These are phyloP conservation scores for Calyptomena viridis DNA, from an alignment of 2,113 vertebrate genomes.

Conservation along the genomic window DNA sequence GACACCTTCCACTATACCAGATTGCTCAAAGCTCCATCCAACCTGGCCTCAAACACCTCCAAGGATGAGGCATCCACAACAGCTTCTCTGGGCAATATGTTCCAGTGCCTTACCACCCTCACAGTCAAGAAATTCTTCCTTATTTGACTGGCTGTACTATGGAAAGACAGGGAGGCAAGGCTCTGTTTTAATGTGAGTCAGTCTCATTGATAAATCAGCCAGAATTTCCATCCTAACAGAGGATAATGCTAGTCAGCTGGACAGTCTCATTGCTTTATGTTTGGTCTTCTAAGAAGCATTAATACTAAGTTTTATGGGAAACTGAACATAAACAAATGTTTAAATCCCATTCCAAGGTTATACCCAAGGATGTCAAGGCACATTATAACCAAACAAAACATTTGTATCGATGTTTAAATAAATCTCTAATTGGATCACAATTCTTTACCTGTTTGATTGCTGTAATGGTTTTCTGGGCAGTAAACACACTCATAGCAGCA, in stretches of 20 bases:
- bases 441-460: constrained; percentile 78
- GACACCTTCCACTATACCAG: background rate
- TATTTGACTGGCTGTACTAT: background rate
- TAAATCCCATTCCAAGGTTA: background rate
- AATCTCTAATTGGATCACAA: background rate
- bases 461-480: constrained; percentile 86
- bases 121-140: background rate
- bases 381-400: background rate
- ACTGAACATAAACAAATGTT: background rate
- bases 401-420: background rate
- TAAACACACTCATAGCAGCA: constrained; percentile 87
- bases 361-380: background rate
- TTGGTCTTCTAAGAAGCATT: background rate
- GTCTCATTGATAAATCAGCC: background rate
- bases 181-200: background rate
- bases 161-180: background rate
- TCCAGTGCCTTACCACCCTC: background rate
- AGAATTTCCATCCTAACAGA: background rate
- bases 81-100: background rate
- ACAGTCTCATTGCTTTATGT: background rate
- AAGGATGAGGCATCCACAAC: background rate
- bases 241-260: background rate
- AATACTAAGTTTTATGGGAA: background rate
- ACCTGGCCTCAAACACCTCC: background rate
- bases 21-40: background rate